Conservation (phyloP, 2,113 vertebrate species). For the Arenaria interpres region DNA sequence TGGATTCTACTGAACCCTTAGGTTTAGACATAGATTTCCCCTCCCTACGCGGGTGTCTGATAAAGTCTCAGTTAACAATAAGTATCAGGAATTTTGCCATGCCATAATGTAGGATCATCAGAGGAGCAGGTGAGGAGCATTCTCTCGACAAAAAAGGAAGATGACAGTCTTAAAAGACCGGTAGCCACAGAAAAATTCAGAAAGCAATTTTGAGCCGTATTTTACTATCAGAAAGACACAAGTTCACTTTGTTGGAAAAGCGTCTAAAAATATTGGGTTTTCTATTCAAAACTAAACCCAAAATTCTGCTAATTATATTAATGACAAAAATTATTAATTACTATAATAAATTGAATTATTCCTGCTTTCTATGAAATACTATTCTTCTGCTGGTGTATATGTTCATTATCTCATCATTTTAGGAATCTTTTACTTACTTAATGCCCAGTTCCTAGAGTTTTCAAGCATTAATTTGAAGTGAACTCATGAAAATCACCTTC, state of each 20-base stretch:
- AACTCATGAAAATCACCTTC: neutral
- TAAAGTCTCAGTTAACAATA: neutral
- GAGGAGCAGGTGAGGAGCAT: neutral
- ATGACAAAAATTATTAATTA: neutral
- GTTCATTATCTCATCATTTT: neutral
- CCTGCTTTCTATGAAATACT: neutral
- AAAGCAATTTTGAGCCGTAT: neutral
- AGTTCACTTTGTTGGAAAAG: neutral
- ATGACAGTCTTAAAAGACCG: neutral
- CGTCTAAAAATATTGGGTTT: neutral
- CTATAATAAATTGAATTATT: neutral
- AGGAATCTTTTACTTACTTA: neutral
- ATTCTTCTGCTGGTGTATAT: neutral
- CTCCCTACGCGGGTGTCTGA: neutral
- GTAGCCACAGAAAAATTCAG: neutral
- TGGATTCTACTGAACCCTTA: neutral
- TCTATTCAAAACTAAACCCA: neutral
- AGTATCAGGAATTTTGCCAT: neutral
- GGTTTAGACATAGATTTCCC: neutral
- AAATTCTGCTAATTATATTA: neutral
- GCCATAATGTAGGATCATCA: neutral
- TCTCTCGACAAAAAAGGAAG: neutral
- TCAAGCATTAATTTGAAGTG: neutral
- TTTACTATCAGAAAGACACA: neutral
- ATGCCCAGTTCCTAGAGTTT: neutral